Evolutionary conservation across 2,797 vertebrate species (phyloP), one percentile per base, ranked within the genome.

Genomic region (Gambelia wislizenii): DNA sequence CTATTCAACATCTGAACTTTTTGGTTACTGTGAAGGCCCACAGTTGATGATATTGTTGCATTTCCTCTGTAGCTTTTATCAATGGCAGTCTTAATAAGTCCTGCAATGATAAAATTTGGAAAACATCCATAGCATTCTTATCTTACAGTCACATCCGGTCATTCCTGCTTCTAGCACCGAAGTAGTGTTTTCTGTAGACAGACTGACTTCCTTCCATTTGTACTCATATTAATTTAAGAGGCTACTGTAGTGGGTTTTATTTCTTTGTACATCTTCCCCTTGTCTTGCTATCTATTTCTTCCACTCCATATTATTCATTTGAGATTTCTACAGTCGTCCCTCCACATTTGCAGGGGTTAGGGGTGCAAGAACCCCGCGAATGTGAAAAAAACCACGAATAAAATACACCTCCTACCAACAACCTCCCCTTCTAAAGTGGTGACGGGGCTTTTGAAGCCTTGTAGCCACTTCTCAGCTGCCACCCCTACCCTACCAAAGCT

Each of bases 261-360:
- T 30, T 47, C 42, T 61, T 72, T 64, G 16, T 1, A 86, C 0
- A 22, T 22, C 16, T 25, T 36, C 54, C 22, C 84, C 75, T 44
- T 88, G 85, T 8, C 59, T 52, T 22, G 16, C 9, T 84, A 47
- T 44, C 27, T 27, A 27, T 12, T 79, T 87, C 47, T 78, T 54
- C 4, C 2, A 87, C 89, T 16, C 83, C 54, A n/a, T 83, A 83
- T 9, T 42, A 36, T 86, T 30, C 64, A 47, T 84, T 5, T 49
- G 89, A 86, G 27, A 91, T 72, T 88, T 30, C 80, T 25, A 39
- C n/a, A n/a, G n/a, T n/a, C n/a, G n/a, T n/a, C n/a, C n/a, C n/a
- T n/a, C n/a, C n/a, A n/a, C n/a, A n/a, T n/a, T n/a, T n/a, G n/a
- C n/a, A n/a, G n/a, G n/a, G n/a, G n/a, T n/a, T n/a, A n/a, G n/a